Base-by-base conservation (phyloP, 2,113 vertebrate genomes). In the Bubo blakistoni region DNA sequence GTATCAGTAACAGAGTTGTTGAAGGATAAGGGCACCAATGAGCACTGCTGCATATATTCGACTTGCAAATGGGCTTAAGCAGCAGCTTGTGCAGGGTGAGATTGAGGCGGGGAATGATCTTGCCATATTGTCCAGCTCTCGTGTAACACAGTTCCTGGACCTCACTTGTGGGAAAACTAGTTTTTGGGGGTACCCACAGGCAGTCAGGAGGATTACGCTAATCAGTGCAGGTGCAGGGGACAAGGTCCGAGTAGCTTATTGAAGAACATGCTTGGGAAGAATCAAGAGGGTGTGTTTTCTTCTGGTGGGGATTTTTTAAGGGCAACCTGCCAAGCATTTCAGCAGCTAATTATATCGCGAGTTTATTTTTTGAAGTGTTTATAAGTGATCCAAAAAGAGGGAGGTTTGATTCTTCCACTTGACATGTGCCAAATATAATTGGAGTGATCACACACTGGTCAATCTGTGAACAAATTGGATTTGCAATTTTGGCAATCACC, bases 281-380 rank as follows among this genome's bases (percentile, higher is more conserved):
- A 93, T 87, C 69, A 55, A 96, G 79, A 49, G 65, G 55, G 36
- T 36, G 63, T 87, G 93, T 89, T 87, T 90, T 90, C 81, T 91
- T 74, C 70, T 89, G 73, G 49, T 4, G 10, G 38, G 69, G 51
- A 76, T 32, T 89, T 96, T 97, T 96, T 65, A 69, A 96, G 79
- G 92, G 88, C 52, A 85, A 42, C n/a, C 27, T 11, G 92, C 94
- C 95, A 98, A 97, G 70, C 76, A 94, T 94, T 97, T 96, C 67
- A 85, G 96, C 79, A 95, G 92, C 87, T 96, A 96, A 96, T 97
- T 97, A 93, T 85, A 94, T 79, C 13, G 27, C 76, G 58, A 95
- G 93, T 97, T 97, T 97, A 77, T 96, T 96, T 97, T 97, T 82
- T 96, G 78, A 98, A 97, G 94, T 97, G 94, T 97, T 97, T 97